Evolutionary conservation across 2,113 vertebrate species (phyloP).

Genomic region (Mystacornis crossleyi): DNA sequence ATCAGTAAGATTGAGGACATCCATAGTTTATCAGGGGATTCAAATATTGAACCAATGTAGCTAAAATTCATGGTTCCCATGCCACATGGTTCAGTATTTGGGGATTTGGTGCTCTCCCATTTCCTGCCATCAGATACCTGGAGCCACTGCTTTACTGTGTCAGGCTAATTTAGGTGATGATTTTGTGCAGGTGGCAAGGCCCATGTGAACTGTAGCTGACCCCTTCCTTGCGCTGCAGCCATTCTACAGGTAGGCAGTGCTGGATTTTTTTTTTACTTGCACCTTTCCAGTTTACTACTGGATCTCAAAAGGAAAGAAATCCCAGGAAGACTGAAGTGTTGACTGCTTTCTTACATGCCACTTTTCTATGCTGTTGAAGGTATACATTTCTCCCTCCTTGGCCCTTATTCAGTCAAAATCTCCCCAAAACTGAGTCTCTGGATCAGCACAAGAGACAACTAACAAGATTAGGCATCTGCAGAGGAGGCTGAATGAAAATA

Average conservation of each 20-base stretch:
- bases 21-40: background rate
- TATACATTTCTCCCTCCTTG: background rate
- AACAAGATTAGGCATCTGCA: background rate
- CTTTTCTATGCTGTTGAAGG: background rate
- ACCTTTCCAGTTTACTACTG: background rate
- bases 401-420: background rate
- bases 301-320: background rate
- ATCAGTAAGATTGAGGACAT: background rate
- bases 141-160: background rate
- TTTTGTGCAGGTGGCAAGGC: background rate
- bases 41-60: background rate
- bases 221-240: background rate
- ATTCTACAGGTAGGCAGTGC: background rate
- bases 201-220: background rate
- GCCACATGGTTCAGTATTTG: background rate
- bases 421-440: background rate
- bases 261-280: background rate
- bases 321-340: background rate
- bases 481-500: background rate
- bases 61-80: background rate
- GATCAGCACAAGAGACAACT: background rate
- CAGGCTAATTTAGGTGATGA: background rate
- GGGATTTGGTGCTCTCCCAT: background rate
- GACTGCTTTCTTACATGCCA: background rate
- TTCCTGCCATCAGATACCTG: background rate